Base-by-base conservation (phyloP, 2,113 vertebrate species). In the Anas platyrhynchos region DNA sequence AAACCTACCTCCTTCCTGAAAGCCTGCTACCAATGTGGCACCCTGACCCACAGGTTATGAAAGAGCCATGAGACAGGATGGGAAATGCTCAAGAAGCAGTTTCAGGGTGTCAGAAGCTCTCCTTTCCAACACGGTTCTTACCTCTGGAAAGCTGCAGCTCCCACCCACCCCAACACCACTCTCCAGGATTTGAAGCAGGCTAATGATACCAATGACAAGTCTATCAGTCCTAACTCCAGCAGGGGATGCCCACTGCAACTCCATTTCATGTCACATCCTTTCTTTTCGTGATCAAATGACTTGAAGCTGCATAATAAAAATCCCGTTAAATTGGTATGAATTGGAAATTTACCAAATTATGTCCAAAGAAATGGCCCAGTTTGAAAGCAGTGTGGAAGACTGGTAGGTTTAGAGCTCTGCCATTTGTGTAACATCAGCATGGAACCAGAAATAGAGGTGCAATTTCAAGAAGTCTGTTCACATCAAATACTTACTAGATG, bases 381-480 rank as follows among this genome's bases (percentile, higher is more conserved):
- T 94, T 80, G 95, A 96, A 95, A 95, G 91, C 94, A 93, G 82
- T 74, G 94, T 94, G 95, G 91, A 95, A 95, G 91, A 69, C 72
- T 38, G 44, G 75, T 32, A 77, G 34, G 48, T 75, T 92, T 27
- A 58, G n/a, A 80, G 75, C 87, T 61, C 61, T 55, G 56, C 13
- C 41, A 15, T 22, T n/a, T 32, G 50, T 17, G 18, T 43, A 48
- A 58, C 22, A 16, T 26, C 73, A 89, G 50, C 55, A 11, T 0
- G 0, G 26, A 83, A 80, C 27, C n/a, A 83, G 61, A 63, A 74
- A 46, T 1, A 13, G 22, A 20, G n/a, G 16, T 8, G 27, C 41
- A n/a, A 23, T 26, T 71, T 74, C 55, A 66, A 25, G 44, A 91
- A 79, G 43, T 38, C 44, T 48, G 13, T 46, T 90, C 41, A 67